Evolutionary conservation across 2,888 invertebrate species (phyloP).

Genomic region (Cepaea hortensis): DNA sequence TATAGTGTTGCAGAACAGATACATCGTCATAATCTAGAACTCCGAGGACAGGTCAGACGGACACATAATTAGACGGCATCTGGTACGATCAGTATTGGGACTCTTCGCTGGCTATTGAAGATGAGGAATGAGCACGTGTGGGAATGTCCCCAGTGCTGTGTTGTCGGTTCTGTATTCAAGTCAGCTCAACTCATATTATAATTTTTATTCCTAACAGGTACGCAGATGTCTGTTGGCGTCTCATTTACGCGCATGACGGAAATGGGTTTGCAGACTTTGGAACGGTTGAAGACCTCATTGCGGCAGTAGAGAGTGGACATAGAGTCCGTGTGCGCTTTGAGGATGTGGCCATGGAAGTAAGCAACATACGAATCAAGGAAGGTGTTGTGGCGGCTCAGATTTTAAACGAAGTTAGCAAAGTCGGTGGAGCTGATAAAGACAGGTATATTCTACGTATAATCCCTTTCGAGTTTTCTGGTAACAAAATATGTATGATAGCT

Average conservation of each 20-base stretch:
- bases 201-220: constrained; percentile 26
- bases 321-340: constrained; percentile 47
- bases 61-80: too few species aligned
- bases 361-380: constrained; percentile 47
- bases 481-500: not conserved
- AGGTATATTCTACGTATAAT: not conserved
- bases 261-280: constrained; percentile 52
- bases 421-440: constrained; percentile 27
- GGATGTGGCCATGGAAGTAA: constrained; percentile 45
- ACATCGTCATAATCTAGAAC: too few species aligned
- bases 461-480: not conserved
- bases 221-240: constrained; percentile 54
- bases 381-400: constrained; percentile 49
- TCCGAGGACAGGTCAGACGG: too few species aligned
- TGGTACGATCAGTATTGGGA: too few species aligned
- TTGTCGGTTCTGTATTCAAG: too few species aligned
- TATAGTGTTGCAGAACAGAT: too few species aligned
- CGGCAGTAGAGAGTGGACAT: constrained; percentile 37
- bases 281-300: constrained; percentile 40
- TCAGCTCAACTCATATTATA: too few species aligned
- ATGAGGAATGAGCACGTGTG: too few species aligned
- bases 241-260: constrained; percentile 47
- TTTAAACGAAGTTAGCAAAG: constrained; percentile 43
- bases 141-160: too few species aligned
- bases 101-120: too few species aligned